Evolutionary conservation across 2,888 invertebrate species (phyloP), one percentile per base, ranked within the genome.

Genomic region (Digitonthophagus gazella): DNA sequence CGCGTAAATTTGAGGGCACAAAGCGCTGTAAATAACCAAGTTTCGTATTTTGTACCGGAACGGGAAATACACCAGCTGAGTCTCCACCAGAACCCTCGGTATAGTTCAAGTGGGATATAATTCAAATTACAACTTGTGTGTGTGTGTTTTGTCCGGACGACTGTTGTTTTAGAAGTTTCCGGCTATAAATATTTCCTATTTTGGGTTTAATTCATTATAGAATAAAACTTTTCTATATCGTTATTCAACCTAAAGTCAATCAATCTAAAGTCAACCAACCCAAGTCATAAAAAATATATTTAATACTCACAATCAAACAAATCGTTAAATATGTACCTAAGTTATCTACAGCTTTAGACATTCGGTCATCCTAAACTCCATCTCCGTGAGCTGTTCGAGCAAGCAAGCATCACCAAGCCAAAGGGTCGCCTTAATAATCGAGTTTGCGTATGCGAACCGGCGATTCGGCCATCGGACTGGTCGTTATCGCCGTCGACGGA

Each of bases 361-460:
- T 16, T 16, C 57, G 15, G 1, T 16, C n/a, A 57, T 1, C 57
- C 1, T 14, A n/a, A 1, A n/a, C n/a, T n/a, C n/a, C n/a, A n/a
- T n/a, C n/a, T n/a, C n/a, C n/a, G 57, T 14, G 57, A 11, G 11
- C 11, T 3, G 56, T 5, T 1, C 4, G 11, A 16, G 57, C 15
- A 16, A 1, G 1, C 57, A 57, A 57, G 16, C 16, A 14, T 16
- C 57, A 14, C 15, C 57, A 14, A 16, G 14, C 61, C 15, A 16
- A 4, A 11, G 18, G 19, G 61, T 57, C 57, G 61, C 19, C 19
- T 44, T 44, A 65, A 70, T 76, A 76, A 76, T 76, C 75, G 76
- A 75, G 75, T 76, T 76, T 75, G 74, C 75, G 73, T 76, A 76
- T 76, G 76, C 76, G 74, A 73, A 74, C 71, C 73, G 72, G 75